Evolutionary conservation across 2,888 invertebrate species (phyloP).

Genomic region (Tenthredo distinguenda): DNA sequence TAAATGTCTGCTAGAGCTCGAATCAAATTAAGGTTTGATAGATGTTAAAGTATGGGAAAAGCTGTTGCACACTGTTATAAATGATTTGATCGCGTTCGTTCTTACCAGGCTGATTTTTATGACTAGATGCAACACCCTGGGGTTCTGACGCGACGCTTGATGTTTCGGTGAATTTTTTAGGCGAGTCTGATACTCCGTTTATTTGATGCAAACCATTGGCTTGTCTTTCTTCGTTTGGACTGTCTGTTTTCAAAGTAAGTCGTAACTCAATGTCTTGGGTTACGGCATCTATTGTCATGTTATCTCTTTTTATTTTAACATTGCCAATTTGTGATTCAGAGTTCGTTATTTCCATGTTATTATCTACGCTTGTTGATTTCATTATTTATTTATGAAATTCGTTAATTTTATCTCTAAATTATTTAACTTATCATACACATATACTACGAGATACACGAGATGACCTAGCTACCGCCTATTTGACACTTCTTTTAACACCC

Average conservation of each 20-base stretch:
- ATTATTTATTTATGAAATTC: constrained; percentile 31
- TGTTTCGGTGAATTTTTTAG: constrained; percentile 64
- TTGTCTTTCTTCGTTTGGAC: constrained; percentile 62
- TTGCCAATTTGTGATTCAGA: constrained; percentile 61
- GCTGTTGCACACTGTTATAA: background rate
- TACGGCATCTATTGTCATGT: constrained; percentile 65
- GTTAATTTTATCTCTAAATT: background rate
- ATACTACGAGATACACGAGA: constrained; percentile 39
- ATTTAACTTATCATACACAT: background rate
- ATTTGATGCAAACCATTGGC: constrained; percentile 72
- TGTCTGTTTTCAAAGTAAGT: constrained; percentile 66
- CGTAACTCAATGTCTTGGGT: constrained; percentile 72
- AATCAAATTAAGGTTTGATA: background rate
- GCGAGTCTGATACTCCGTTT: constrained; percentile 71
- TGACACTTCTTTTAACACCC: constrained; percentile 53
- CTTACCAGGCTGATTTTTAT: constrained; percentile 73
- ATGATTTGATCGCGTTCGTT: background rate
- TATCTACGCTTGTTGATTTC: constrained; percentile 61
- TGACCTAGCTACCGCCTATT: constrained; percentile 49
- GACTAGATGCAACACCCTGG: constrained; percentile 73
- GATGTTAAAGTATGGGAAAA: background rate
- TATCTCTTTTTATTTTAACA: constrained; percentile 63
- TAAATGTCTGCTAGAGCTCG: background rate
- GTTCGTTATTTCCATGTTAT: constrained; percentile 60
- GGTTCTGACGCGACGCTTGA: constrained; percentile 61